These are phyloP conservation scores for Paradisaea rubra DNA, from an alignment of 2,113 vertebrate species.

Conservation along the genomic window DNA sequence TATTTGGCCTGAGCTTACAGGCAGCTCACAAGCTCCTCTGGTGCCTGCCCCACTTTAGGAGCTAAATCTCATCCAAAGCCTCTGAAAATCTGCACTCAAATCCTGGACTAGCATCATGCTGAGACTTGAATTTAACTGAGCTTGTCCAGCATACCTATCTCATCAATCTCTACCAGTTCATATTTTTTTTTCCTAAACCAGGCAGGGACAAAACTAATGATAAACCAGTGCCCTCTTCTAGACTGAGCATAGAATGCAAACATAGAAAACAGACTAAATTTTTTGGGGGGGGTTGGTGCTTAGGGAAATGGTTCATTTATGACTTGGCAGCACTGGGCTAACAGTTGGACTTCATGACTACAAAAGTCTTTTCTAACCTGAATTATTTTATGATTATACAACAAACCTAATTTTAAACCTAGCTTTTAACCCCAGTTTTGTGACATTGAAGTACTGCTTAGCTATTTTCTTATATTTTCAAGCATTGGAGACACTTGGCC, in stretches of 20 bases:
- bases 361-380: neutral
- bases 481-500: slow-evolving; percentile 26
- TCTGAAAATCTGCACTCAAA: neutral
- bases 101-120: neutral
- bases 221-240: neutral
- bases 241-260: neutral
- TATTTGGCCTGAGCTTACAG: neutral
- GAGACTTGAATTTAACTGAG: neutral
- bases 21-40: neutral
- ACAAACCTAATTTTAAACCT: neutral
- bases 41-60: neutral
- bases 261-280: neutral
- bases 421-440: neutral
- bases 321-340: neutral
- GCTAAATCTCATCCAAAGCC: neutral
- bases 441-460: slow-evolving; percentile 27
- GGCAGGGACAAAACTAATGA: neutral
- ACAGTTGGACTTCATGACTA: neutral
- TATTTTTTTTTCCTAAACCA: neutral
- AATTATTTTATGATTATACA: neutral
- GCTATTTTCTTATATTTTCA: slow-evolving; percentile 56
- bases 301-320: neutral
- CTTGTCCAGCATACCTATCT: neutral
- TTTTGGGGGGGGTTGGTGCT: neutral
- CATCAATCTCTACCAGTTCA: neutral